A percentile compares a stretch with the other conserved stretches of the same genome.
Evolutionary conservation across 1,140 invertebrate species (phyloP).

Genomic region (Caerostris extrusa): DNA sequence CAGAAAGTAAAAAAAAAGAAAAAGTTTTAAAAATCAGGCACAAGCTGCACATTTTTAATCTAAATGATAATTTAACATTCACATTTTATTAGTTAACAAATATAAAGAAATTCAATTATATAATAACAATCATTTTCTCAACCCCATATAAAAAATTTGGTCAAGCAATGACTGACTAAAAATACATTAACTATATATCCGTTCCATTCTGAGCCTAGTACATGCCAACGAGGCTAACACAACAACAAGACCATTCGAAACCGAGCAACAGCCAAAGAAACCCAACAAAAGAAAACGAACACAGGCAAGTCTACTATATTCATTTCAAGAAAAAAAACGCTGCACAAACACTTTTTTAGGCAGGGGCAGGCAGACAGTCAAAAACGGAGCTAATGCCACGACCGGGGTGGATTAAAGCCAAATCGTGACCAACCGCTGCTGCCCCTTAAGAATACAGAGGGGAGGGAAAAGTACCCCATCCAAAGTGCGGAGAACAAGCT

Average conservation of each 20-base stretch:
- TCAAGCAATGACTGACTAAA: too few species aligned
- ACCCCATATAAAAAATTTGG: too few species aligned
- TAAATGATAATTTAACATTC: too few species aligned
- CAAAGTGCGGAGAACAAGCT: slow-evolving; percentile 74
- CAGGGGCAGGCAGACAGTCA: not conserved
- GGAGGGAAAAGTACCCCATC: slow-evolving; percentile 18
- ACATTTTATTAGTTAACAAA: too few species aligned
- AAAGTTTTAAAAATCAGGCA: too few species aligned
- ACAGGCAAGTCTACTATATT: not conserved
- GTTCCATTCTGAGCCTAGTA: not conserved
- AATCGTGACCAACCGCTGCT: slow-evolving; percentile 72
- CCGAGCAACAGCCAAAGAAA: not conserved
- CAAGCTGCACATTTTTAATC: too few species aligned
- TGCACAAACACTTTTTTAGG: slow-evolving; percentile 9
- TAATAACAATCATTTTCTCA: too few species aligned
- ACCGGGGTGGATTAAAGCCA: slow-evolving; percentile 43
- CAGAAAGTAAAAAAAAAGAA: too few species aligned
- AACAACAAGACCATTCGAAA: not conserved
- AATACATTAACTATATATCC: not conserved
- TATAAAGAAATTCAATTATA: too few species aligned
- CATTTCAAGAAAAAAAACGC: not conserved
- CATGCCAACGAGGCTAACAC: not conserved
- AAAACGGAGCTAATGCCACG: slow-evolving; percentile 28
- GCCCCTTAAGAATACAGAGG: slow-evolving; percentile 40
- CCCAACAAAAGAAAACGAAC: not conserved